phyloP scores from a whole-genome alignment of 1,140 invertebrate species.

The Nixonia krombeini region DNA sequence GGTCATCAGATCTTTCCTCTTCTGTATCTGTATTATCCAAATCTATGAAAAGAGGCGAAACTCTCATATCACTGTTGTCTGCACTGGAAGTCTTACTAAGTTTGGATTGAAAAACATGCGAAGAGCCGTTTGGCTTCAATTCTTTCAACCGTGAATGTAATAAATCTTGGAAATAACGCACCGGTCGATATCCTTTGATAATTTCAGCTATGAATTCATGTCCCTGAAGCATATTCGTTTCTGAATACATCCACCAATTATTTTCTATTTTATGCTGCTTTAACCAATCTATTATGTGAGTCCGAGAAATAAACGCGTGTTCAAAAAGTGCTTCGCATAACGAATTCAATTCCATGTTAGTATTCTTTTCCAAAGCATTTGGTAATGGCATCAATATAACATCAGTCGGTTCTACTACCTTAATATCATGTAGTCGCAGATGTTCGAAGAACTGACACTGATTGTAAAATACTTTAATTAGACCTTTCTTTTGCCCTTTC shows the following conservation, averaged over 20 bases:
- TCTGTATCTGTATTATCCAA: constrained; percentile 22
- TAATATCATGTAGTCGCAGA: constrained; percentile 49
- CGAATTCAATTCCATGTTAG: constrained; percentile 51
- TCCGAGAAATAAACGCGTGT: constrained; percentile 49
- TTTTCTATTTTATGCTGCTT: constrained; percentile 32
- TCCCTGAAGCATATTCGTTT: constrained; percentile 3
- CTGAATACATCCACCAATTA: constrained; percentile 54
- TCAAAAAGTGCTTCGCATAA: constrained; percentile 59
- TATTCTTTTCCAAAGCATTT: constrained; percentile 27
- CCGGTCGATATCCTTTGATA: constrained; percentile 21
- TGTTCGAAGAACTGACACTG: constrained; percentile 64
- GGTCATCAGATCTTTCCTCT: constrained; percentile 26
- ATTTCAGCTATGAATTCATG: constrained; percentile 29
- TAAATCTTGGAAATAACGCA: constrained; percentile 10
- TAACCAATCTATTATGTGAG: constrained; percentile 63
- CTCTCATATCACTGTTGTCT: not conserved
- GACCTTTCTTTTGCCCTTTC: constrained; percentile 46
- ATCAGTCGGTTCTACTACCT: constrained; percentile 49
- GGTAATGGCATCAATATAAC: constrained; percentile 66
- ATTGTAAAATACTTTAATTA: constrained; percentile 61
- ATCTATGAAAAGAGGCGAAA: constrained; percentile 14
- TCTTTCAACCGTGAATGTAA: not conserved
- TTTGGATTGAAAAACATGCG: not conserved
- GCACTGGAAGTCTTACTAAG: too few relatives aligned
- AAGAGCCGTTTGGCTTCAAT: not conserved